These are phyloP conservation scores for Pseudorasbora parva DNA, from an alignment of 2,113 vertebrate genomes.

Conservation along the genomic window DNA sequence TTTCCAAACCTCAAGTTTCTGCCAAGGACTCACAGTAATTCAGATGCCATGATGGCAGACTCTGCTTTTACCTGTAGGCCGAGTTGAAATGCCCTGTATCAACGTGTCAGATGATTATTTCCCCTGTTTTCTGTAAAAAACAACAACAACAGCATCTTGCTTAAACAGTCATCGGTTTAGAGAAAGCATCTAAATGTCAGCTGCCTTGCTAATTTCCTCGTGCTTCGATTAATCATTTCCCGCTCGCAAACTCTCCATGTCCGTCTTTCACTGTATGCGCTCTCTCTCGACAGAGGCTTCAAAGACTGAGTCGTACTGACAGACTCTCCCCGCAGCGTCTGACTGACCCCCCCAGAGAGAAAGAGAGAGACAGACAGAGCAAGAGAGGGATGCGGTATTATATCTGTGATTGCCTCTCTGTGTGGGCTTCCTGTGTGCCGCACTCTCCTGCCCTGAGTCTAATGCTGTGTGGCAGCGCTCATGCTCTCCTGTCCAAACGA, in stretches of 20 bases:
- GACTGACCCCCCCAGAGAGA: constrained; percentile 44
- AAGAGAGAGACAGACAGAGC: constrained; percentile 25
- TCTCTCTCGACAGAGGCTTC: constrained; percentile 26
- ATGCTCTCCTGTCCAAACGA: constrained; percentile 81
- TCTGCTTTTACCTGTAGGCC: background rate
- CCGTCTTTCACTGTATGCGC: constrained; percentile 16
- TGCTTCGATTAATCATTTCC: background rate
- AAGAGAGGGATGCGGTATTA: constrained; percentile 73
- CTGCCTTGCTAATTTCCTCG: background rate
- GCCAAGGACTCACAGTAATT: background rate
- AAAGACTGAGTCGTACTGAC: constrained; percentile 45
- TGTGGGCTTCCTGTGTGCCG: constrained; percentile 77
- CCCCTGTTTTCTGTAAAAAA: background rate
- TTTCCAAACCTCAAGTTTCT: constrained; percentile 1
- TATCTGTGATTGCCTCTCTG: constrained; percentile 77
- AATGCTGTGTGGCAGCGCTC: constrained; percentile 77
- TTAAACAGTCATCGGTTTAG: background rate
- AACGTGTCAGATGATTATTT: constrained; percentile 14
- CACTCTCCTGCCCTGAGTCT: constrained; percentile 77
- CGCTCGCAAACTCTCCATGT: background rate
- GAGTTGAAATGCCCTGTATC: background rate
- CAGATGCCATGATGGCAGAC: background rate
- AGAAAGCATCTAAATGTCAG: constrained; percentile 11
- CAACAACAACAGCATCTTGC: background rate
- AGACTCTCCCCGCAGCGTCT: constrained; percentile 37